phyloP scores from a whole-genome alignment of 2,888 invertebrate species.

The Diogma glabrata region DNA sequence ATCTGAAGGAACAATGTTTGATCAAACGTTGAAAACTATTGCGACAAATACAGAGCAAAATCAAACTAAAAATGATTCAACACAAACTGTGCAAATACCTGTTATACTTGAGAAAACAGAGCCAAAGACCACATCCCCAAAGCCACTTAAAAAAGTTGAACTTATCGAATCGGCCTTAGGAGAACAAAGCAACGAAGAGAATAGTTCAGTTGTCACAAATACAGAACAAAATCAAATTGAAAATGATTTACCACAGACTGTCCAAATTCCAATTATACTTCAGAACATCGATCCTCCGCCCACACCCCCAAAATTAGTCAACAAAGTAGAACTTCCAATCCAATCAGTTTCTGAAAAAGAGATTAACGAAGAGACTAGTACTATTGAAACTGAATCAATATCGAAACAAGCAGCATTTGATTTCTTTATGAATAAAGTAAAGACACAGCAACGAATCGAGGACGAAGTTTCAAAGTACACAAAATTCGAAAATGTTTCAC shows the following conservation, averaged over 20 bases:
- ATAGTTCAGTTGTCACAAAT: too few relatives aligned
- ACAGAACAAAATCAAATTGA: neutral
- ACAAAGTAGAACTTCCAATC: neutral
- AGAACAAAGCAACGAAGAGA: constrained; percentile 1
- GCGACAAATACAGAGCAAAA: constrained; percentile 13
- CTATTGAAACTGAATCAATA: constrained; percentile 45
- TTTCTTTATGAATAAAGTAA: constrained; percentile 52
- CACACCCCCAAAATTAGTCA: neutral
- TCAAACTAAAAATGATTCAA: constrained; percentile 22
- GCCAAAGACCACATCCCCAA: constrained; percentile 26
- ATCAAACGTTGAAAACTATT: constrained; percentile 6
- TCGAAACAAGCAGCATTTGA: constrained; percentile 52
- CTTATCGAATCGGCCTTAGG: too few relatives aligned
- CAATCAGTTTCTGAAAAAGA: neutral
- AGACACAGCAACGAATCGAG: constrained; percentile 30
- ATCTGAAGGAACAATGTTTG: constrained; percentile 12
- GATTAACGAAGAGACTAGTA: constrained; percentile 18
- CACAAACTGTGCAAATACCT: constrained; percentile 23
- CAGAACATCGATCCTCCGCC: neutral
- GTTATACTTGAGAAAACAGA: too few relatives aligned
- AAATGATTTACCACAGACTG: neutral
- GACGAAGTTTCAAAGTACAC: constrained; percentile 30
- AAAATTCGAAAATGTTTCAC: constrained; percentile 31
- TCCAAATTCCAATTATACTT: too few relatives aligned
- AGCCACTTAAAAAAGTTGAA: too few relatives aligned